Evolutionary conservation across 2,797 vertebrate species (phyloP).

Genomic region (Ataeniobius toweri): DNA sequence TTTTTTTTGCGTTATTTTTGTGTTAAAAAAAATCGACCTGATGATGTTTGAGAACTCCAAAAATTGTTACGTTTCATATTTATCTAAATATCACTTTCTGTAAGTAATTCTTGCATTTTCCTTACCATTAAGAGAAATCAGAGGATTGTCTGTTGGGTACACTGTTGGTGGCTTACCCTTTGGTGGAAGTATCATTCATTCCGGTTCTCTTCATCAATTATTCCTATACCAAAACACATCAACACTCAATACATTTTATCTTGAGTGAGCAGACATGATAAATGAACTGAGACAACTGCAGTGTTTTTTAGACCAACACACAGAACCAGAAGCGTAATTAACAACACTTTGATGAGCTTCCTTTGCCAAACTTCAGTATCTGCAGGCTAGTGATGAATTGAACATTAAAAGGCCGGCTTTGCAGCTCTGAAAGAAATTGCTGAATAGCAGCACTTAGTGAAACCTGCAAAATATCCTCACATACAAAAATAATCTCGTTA

Average conservation of each 20-base stretch:
- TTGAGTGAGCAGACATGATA: conserved; percentile 19
- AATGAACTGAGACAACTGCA: conserved; percentile 24
- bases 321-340: conserved; percentile 44
- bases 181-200: conserved; percentile 3
- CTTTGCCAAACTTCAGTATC: conserved; percentile 28
- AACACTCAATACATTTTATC: neutral
- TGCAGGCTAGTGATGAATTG: conserved; percentile 36
- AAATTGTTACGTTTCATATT: neutral
- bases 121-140: neutral
- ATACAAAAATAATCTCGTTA: neutral
- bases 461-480: conserved; percentile 9
- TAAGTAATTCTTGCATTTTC: neutral
- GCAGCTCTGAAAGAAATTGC: conserved; percentile 16
- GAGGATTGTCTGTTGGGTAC: neutral
- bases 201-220: conserved; percentile 6
- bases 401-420: conserved; percentile 16
- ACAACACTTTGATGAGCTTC: conserved; percentile 34
- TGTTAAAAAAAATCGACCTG: no score
- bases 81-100: neutral
- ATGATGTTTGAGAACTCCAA: no score
- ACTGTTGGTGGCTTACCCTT: neutral
- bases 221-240: conserved; percentile 3
- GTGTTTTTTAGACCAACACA: conserved; percentile 20
- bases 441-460: conserved; percentile 12
- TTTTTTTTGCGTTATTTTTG: no score